Evolutionary conservation across 2,797 vertebrate species (phyloP).

Genomic region (Merluccius polli): DNA sequence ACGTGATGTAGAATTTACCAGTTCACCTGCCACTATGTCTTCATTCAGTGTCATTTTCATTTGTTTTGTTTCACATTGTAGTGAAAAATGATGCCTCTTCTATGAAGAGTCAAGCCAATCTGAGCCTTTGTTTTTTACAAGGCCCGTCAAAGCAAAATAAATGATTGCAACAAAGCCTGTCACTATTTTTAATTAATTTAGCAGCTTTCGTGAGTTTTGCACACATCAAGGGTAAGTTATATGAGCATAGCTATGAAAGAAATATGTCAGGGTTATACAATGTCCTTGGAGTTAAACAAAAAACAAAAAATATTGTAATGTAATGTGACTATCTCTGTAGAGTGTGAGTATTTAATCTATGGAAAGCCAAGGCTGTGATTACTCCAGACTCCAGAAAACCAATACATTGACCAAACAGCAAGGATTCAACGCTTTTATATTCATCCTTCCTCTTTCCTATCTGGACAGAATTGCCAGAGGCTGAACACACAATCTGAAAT

Average conservation of each 20-base stretch:
- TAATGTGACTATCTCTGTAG: constrained; percentile 53
- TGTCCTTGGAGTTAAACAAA: constrained; percentile 61
- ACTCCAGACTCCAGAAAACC: constrained; percentile 5
- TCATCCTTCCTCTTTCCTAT: constrained; percentile 27
- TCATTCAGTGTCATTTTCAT: constrained; percentile 37
- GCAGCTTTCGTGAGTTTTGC: constrained; percentile 8
- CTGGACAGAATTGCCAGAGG: constrained; percentile 45
- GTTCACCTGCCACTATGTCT: constrained; percentile 37
- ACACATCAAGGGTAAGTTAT: not conserved
- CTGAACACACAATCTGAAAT: not conserved
- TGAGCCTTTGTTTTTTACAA: constrained; percentile 60
- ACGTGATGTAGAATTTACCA: constrained; percentile 30
- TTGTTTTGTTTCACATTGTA: constrained; percentile 73
- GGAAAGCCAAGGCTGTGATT: constrained; percentile 32
- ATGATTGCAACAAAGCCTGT: constrained; percentile 50
- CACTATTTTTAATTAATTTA: constrained; percentile 28
- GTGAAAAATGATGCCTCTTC: constrained; percentile 77
- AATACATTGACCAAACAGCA: constrained; percentile 42
- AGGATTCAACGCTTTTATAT: constrained; percentile 14
- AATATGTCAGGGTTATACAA: constrained; percentile 47
- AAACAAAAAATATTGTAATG: constrained; percentile 23
- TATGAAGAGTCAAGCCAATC: constrained; percentile 75
- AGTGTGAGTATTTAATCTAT: constrained; percentile 52
- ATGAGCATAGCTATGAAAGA: constrained; percentile 46
- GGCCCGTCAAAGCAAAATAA: constrained; percentile 64